Percentiles rank a stretch among this genome's conserved stretches.
These are phyloP conservation scores for Oryctolagus cuniculus DNA, from an alignment of 2,113 vertebrate species.

Conservation along the genomic window DNA sequence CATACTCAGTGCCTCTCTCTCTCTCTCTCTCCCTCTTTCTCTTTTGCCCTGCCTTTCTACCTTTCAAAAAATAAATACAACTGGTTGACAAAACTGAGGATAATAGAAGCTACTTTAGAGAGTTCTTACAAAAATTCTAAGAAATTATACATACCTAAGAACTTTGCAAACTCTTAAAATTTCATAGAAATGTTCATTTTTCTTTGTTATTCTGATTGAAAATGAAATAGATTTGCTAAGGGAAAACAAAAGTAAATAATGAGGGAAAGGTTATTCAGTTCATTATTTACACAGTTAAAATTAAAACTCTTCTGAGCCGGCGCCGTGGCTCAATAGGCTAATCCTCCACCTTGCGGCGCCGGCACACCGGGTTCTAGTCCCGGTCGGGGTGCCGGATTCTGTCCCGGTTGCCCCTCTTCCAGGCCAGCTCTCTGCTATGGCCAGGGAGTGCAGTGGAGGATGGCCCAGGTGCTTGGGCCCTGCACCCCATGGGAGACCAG, in stretches of 20 bases:
- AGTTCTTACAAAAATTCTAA: neutral
- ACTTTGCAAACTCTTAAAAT: neutral
- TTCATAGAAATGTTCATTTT: neutral
- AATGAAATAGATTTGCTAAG: neutral
- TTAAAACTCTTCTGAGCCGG: neutral
- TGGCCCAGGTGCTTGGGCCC: too few relatives aligned
- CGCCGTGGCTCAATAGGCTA: too few relatives aligned
- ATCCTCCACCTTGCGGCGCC: too few relatives aligned
- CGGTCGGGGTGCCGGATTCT: too few relatives aligned
- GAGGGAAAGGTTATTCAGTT: neutral
- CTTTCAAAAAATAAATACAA: neutral
- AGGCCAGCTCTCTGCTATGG: too few relatives aligned
- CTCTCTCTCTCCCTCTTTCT: too few relatives aligned
- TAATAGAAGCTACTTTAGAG: neutral
- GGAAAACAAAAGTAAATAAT: neutral
- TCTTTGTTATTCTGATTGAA: neutral
- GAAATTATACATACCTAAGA: neutral
- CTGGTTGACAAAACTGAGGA: neutral
- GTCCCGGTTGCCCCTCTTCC: too few relatives aligned
- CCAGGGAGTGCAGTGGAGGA: too few relatives aligned
- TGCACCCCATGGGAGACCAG: too few relatives aligned
- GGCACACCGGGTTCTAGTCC: too few relatives aligned
- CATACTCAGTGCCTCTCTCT: too few relatives aligned
- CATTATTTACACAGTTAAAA: neutral
- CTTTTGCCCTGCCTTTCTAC: too few relatives aligned